Conservation (phyloP, 2,113 vertebrate species). For the Gymnobelideus leadbeateri region DNA sequence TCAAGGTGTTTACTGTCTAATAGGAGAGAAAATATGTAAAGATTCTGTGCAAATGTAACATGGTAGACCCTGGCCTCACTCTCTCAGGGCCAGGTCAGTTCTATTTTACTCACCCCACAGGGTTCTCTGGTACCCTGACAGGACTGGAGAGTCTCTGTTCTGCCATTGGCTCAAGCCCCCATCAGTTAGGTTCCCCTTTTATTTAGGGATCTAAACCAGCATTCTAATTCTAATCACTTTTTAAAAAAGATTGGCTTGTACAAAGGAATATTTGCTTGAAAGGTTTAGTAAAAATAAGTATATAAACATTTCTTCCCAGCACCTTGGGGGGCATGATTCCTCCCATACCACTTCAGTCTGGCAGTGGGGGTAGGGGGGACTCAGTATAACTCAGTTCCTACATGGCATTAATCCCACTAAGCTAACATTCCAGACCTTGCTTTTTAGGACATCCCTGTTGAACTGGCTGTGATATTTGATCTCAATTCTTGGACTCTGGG, state of each 20-base stretch:
- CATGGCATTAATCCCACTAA: neutral
- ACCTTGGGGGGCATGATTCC: neutral
- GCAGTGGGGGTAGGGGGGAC: no score
- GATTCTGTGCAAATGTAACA: neutral
- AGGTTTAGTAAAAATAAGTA: neutral
- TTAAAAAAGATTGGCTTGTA: neutral
- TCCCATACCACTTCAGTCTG: neutral
- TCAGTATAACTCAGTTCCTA: neutral
- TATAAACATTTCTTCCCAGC: neutral
- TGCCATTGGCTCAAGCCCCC: neutral
- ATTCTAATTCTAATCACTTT: neutral
- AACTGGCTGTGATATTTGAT: neutral
- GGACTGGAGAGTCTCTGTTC: neutral
- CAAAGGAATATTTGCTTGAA: neutral
- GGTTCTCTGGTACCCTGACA: neutral
- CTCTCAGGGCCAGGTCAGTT: neutral
- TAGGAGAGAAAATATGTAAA: neutral
- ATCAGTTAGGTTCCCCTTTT: neutral
- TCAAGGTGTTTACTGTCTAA: neutral
- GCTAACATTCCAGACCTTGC: neutral
- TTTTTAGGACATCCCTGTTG: neutral
- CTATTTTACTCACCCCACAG: neutral
- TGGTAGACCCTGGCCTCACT: neutral
- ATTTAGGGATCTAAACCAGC: neutral
- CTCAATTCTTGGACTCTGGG: neutral